These are phyloP conservation scores for Stenopsyche tienmushanensis DNA, from an alignment of 1,140 invertebrate genomes.

Conservation along the genomic window DNA sequence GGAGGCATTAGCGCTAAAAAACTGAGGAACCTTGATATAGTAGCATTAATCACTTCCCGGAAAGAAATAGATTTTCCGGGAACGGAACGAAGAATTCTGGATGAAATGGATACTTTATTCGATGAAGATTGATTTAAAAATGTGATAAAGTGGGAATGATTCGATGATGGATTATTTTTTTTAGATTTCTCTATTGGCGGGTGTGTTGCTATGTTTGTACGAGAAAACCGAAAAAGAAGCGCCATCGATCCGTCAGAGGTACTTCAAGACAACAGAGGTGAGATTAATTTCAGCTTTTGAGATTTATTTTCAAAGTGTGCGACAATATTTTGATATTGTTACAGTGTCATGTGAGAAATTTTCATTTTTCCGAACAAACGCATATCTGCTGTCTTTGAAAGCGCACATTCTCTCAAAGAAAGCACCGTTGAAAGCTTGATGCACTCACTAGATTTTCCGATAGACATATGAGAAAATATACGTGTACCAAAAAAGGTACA, in stretches of 20 bases:
- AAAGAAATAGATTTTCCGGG: too few species aligned
- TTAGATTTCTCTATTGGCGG: slow-evolving; percentile 84
- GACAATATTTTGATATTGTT: too few species aligned
- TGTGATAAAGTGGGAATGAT: too few species aligned
- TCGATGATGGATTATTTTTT: too few species aligned
- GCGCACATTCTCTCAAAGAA: slow-evolving; percentile 18
- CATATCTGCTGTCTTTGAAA: slow-evolving; percentile 15
- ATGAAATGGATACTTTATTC: too few species aligned
- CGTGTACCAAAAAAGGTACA: too few species aligned
- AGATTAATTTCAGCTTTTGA: too few species aligned
- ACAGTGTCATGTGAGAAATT: slow-evolving; percentile 15
- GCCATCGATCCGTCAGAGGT: slow-evolving; percentile 45
- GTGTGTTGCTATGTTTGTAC: slow-evolving; percentile 88
- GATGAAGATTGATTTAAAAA: too few species aligned
- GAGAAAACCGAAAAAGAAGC: slow-evolving; percentile 67
- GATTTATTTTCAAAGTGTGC: too few species aligned
- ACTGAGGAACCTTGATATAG: too few species aligned
- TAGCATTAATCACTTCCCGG: not conserved
- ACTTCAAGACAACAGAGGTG: slow-evolving; percentile 43
- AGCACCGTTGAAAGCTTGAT: slow-evolving; percentile 19
- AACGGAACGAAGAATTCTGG: too few species aligned
- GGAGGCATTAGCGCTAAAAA: too few species aligned
- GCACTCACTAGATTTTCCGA: slow-evolving; percentile 20
- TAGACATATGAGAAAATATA: slow-evolving; percentile 21
- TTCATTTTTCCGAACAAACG: slow-evolving; percentile 19